Conservation (phyloP, 1,140 invertebrate genomes). For the Eumaeus atala region DNA sequence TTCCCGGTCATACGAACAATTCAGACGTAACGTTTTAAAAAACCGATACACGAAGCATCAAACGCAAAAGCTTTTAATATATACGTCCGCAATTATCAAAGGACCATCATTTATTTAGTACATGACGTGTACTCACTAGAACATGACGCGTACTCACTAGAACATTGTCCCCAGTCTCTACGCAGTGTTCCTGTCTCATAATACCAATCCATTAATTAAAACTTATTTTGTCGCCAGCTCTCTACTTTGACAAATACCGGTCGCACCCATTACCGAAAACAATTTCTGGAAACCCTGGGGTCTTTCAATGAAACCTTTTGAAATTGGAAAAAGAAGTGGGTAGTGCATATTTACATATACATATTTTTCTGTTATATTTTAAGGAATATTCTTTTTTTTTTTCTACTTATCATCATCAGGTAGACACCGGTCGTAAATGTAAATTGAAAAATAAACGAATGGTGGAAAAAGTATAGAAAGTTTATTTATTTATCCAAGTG, state of each 20-base stretch:
- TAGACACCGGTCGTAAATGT: no score
- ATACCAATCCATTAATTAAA: conserved; percentile 65
- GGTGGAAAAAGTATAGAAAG: no score
- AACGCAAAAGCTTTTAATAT: conserved; percentile 4
- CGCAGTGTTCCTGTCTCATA: conserved; percentile 41
- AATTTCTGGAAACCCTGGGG: conserved; percentile 2
- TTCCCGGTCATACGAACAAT: no score
- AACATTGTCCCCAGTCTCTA: conserved; percentile 30
- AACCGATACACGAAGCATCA: no score
- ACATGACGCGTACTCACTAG: conserved; percentile 25
- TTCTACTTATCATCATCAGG: no score
- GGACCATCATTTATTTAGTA: conserved; percentile 27
- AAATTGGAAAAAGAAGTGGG: conserved; percentile 7
- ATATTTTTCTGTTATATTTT: conserved; percentile 1
- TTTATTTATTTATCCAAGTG: no score
- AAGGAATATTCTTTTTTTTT: background rate
- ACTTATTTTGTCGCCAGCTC: conserved; percentile 50
- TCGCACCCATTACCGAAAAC: conserved; percentile 13
- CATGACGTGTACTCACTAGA: conserved; percentile 25
- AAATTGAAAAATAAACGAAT: no score
- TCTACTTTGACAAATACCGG: conserved; percentile 26
- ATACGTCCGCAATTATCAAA: conserved; percentile 7
- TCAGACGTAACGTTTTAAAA: no score
- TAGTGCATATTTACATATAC: conserved; percentile 4
- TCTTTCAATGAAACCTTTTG: conserved; percentile 7